Base-by-base conservation (phyloP, 2,888 invertebrate genomes). In the Drosophila paracracens region DNA sequence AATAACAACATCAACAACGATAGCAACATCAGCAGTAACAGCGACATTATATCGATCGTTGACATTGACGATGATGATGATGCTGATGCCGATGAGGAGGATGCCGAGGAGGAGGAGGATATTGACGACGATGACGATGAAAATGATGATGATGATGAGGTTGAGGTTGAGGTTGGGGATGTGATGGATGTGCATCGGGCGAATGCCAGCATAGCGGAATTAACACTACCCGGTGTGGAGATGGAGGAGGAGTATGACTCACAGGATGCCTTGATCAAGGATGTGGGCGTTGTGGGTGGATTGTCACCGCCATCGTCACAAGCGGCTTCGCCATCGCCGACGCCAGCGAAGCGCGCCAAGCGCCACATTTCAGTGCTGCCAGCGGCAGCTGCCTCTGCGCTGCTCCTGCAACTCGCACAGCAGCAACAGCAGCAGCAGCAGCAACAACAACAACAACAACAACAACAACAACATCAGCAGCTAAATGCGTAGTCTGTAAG, bases 241-340 rank as follows among this genome's bases (percentile, higher is more conserved):
- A 4, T 46, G 21, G 46, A 13, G 21, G 21, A 16, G 46, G 77
- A 73, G 43, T 71, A 63, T 64, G 84, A 84, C 61, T 84, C 84
- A 87, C 89, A 85, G 60, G 84, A 86, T 82, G 83, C 81, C 76
- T 81, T 89, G 76, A 77, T 66, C 59, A 82, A 75, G 57, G 88
- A 88, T 71, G 84, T 88, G 51, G 73, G 82, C 64, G 70, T 87
- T 56, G 86, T 87, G 29, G 86, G 88, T 48, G 85, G 80, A 10
- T 33, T 77, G 2, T 67, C 72, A 46, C 74, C 86, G 13, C 58
- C 88, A 38, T 13, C 69, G 11, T 54, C 57, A 52, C 57, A 58
- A 52, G 4, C 59, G 10, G n/a, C 61, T 33, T 40, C 73, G 11
- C 35, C 76, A 25, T 21, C 72, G 18, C 40, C 76, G 38, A 69